Base-by-base conservation (phyloP, 2,888 invertebrate genomes). In the Tanypteryx hageni region DNA sequence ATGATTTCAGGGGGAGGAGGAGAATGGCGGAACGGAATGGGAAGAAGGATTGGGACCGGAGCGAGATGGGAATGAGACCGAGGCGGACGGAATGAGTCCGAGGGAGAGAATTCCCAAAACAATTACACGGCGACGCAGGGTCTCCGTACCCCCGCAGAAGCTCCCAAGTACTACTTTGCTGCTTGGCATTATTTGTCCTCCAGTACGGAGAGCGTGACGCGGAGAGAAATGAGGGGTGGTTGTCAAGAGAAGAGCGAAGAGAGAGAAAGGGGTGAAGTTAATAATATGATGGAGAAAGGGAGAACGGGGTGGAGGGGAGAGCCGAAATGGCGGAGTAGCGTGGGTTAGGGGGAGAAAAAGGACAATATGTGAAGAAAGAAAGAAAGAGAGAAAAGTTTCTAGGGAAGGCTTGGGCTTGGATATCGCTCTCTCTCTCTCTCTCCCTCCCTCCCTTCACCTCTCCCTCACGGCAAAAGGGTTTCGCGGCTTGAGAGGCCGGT, bases 61-160 rank as follows among this genome's bases (percentile, higher is more conserved):
- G 82, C 22, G n/a, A 76, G 76, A 27, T 18, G n/a, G 76, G 56
- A 85, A 14, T 16, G 44, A 57, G 58, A 57, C 85, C 44, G 31
- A n/a, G 82, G 9, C 18, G 31, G 13, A 58, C 11, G 68, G 89
- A 61, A 59, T 61, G 59, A 61, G 89, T 89, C 89, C 68, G 89
- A 89, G 89, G 89, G 44, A 64, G 64, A 11, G 68, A 68, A 89
- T 89, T 89, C 89, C 89, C 89, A 89, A 89, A 89, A 89, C 89
- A 89, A 89, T 89, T 89, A 89, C 89, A 44, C 89, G 57, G 83
- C 56, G 83, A 83, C 83, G 83, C 83, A 18, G 89, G 64, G 89
- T n/a, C 89, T 86, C 61, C 27, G 86, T 86, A 59, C 64, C 59
- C 64, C 68, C 27, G 83, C 13, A 57, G 44, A 57, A n/a, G 83